Conservation (phyloP, 1,140 invertebrate species). For the Frieseomelitta varia region DNA sequence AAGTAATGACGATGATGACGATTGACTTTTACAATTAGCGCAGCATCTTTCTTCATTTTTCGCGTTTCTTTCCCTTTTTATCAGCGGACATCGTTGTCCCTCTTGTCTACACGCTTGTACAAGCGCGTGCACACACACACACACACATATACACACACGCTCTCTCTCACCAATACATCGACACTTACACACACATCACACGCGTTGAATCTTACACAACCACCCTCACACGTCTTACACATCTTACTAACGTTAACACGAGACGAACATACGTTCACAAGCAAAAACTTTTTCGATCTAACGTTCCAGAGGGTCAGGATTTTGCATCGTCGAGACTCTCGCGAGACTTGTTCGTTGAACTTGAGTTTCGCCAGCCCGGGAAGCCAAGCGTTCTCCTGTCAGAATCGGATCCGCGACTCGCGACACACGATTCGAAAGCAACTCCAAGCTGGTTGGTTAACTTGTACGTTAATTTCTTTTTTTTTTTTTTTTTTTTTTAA, state of each 20-base stretch:
- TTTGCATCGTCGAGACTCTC: conserved; percentile 19
- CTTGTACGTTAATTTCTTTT: background rate
- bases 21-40: conserved; percentile 27
- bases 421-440: background rate
- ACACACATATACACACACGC: background rate
- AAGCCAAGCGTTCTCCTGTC: background rate
- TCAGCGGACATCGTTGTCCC: conserved; percentile 52
- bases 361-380: background rate
- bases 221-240: background rate
- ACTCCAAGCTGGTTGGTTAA: background rate
- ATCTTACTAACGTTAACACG: background rate
- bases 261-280: background rate
- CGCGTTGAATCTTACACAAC: background rate
- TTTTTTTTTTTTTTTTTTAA: no score
- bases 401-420: conserved; percentile 1
- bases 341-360: background rate
- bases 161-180: background rate
- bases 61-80: conserved; percentile 50
- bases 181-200: background rate
- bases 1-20: conserved; percentile 21
- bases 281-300: conserved; percentile 32
- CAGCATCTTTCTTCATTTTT: conserved; percentile 51
- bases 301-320: conserved; percentile 33
- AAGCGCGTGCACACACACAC: conserved; percentile 19
- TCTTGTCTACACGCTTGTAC: conserved; percentile 36